Evolutionary conservation across 2,797 vertebrate species (phyloP).

Genomic region (Coendou prehensilis): DNA sequence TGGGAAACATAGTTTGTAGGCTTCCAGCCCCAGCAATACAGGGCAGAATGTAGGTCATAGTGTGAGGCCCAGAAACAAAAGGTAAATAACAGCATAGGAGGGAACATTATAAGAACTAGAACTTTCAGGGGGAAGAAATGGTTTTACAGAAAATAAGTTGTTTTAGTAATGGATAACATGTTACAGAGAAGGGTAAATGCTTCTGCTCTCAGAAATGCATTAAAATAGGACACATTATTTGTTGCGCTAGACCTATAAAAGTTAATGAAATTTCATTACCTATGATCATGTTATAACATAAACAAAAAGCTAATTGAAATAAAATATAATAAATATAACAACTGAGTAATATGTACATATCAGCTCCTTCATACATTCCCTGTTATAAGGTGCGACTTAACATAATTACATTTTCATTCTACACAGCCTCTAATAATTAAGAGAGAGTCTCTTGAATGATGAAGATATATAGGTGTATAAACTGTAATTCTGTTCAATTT

Average conservation of each 20-base stretch:
- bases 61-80: neutral
- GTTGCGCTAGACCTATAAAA: slow-evolving; percentile 62
- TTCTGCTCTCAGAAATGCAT: slow-evolving; percentile 63
- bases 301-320: slow-evolving; percentile 71
- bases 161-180: slow-evolving; percentile 34
- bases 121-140: slow-evolving; percentile 43
- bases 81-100: neutral
- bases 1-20: slow-evolving; percentile 14
- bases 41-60: neutral
- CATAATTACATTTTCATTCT: slow-evolving; percentile 67
- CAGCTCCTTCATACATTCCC: slow-evolving; percentile 16
- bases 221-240: slow-evolving; percentile 72
- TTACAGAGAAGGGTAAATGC: slow-evolving; percentile 27
- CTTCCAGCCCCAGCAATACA: neutral
- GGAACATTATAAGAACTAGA: neutral
- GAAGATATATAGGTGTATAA: neutral
- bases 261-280: slow-evolving; percentile 77
- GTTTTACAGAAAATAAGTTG: slow-evolving; percentile 60
- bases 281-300: slow-evolving; percentile 69
- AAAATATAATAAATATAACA: slow-evolving; percentile 69
- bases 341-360: slow-evolving; percentile 35
- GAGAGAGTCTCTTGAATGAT: slow-evolving; percentile 51
- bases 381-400: slow-evolving; percentile 57
- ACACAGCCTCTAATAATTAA: slow-evolving; percentile 30
- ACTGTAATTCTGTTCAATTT: slow-evolving; percentile 39